Percentiles rank a stretch among this genome's conserved stretches.
These are phyloP conservation scores for Doryteuthis pealeii DNA, from an alignment of 1,140 invertebrate genomes.

Conservation along the genomic window DNA sequence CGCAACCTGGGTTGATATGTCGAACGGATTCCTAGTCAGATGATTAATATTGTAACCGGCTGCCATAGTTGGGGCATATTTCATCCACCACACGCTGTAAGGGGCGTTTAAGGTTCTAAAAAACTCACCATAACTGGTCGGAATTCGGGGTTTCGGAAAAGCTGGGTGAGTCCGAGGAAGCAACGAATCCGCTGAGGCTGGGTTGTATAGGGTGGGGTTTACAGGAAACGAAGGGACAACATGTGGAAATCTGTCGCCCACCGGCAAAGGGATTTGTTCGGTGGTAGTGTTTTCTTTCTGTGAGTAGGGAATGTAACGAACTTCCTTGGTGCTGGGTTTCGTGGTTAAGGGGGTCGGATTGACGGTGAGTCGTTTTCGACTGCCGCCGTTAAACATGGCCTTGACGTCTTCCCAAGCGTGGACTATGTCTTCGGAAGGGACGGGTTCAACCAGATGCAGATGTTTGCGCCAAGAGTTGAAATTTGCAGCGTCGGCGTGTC, in stretches of 20 bases:
- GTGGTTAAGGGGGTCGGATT: not conserved
- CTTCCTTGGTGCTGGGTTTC: not conserved
- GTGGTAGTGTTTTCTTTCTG: slow-evolving; percentile 12
- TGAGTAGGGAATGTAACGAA: not conserved
- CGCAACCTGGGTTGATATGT: not conserved
- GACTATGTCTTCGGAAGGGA: slow-evolving; percentile 44
- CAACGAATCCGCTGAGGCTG: not conserved
- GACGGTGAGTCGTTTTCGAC: slow-evolving; percentile 77
- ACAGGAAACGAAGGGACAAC: not conserved
- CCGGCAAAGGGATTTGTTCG: slow-evolving; percentile 12
- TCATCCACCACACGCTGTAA: slow-evolving; percentile 30
- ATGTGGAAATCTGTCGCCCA: slow-evolving; percentile 9
- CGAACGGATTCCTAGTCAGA: slow-evolving; percentile 13
- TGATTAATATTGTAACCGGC: not conserved
- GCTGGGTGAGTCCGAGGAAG: slow-evolving; percentile 22
- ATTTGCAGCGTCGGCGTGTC: slow-evolving; percentile 94
- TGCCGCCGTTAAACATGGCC: slow-evolving; percentile 98
- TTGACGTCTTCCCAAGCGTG: slow-evolving; percentile 85
- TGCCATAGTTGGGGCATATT: slow-evolving; percentile 5
- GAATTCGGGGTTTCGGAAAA: slow-evolving; percentile 22
- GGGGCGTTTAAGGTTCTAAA: slow-evolving; percentile 38
- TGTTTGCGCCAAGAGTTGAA: slow-evolving; percentile 97
- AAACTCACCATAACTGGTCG: slow-evolving; percentile 36
- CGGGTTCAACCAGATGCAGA: slow-evolving; percentile 68
- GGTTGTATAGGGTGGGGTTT: not conserved